A percentile compares a stretch with the other conserved stretches of the same genome.
These are phyloP conservation scores for Diploptera punctata DNA, from an alignment of 2,888 invertebrate genomes.

Conservation along the genomic window DNA sequence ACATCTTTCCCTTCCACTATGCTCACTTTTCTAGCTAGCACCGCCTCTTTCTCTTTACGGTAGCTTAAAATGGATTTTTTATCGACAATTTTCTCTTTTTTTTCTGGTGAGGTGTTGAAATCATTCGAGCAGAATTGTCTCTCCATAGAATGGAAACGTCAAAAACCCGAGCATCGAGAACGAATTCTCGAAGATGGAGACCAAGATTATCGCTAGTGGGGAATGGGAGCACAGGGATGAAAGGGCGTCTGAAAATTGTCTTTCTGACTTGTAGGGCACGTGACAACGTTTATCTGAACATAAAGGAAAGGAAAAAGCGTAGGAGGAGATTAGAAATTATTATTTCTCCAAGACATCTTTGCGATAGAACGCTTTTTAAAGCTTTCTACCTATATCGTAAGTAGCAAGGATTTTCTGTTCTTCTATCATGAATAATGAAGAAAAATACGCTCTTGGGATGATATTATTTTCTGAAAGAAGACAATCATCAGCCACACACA, in stretches of 20 bases:
- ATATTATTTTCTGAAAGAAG: too few relatives aligned
- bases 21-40: constrained; percentile 1
- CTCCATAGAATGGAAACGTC: constrained; percentile 18
- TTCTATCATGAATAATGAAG: too few relatives aligned
- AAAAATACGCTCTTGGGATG: too few relatives aligned
- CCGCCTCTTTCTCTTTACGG: not conserved
- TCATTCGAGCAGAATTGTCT: constrained; percentile 21
- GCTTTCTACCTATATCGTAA: too few relatives aligned
- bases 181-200: not conserved
- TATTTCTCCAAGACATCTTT: not conserved
- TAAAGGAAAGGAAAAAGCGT: too few relatives aligned
- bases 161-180: constrained; percentile 10
- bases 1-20: not conserved
- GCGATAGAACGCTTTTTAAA: too few relatives aligned
- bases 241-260: not conserved
- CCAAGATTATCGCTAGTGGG: not conserved
- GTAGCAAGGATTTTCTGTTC: too few relatives aligned
- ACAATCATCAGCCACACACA: too few relatives aligned
- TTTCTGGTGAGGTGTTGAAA: constrained; percentile 6
- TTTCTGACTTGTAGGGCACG: not conserved
- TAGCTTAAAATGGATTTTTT: constrained; percentile 9
- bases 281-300: not conserved
- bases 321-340: not conserved
- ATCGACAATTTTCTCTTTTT: constrained; percentile 9
- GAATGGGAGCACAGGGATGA: not conserved